Evolutionary conservation across 2,113 vertebrate species (phyloP).

Genomic region (Monarcha castaneiventris): DNA sequence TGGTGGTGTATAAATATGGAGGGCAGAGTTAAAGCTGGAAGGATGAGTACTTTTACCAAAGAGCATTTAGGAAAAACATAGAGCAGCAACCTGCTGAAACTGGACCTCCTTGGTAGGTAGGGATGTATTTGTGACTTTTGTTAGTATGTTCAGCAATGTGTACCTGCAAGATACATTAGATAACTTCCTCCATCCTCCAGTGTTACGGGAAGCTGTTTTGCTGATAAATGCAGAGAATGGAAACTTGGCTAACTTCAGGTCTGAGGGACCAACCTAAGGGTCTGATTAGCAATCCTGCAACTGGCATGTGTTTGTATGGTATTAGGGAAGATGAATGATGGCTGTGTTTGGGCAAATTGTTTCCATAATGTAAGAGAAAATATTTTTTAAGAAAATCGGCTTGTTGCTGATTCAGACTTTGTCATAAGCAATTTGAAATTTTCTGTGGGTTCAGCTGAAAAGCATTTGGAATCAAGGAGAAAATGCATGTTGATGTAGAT

Average conservation of each 20-base stretch:
- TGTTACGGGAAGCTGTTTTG: not conserved
- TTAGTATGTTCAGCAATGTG: not conserved
- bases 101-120: not conserved
- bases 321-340: not conserved
- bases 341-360: not conserved
- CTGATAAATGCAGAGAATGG: not conserved
- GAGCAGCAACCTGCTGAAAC: not conserved
- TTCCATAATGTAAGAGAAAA: not conserved
- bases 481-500: not conserved
- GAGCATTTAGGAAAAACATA: not conserved
- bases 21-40: not conserved
- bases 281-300: not conserved
- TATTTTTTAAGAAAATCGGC: not conserved
- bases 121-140: not conserved
- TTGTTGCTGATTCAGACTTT: not conserved
- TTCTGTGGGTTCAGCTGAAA: not conserved
- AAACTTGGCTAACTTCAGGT: not conserved
- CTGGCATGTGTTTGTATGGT: not conserved
- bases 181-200: not conserved
- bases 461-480: not conserved
- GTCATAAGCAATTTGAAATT: not conserved
- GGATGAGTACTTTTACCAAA: not conserved
- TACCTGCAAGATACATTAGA: not conserved
- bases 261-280: not conserved
- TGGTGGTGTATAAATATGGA: fast-evolving